A percentile compares a stretch with the other conserved stretches of the same genome.
Evolutionary conservation across 2,113 vertebrate genomes (phyloP).

Genomic region (Pachyramphus minor): DNA sequence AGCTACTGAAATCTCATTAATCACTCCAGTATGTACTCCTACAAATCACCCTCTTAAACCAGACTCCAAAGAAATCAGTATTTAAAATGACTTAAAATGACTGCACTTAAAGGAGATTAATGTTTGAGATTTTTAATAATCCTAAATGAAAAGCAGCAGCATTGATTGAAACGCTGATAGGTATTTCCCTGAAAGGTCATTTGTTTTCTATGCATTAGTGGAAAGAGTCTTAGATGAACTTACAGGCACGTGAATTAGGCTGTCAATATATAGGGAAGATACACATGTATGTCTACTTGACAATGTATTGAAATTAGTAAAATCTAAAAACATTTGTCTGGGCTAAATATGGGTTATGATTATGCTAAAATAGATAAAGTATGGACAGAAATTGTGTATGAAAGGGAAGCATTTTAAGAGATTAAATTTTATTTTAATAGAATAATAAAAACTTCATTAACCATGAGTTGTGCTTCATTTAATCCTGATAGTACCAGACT

Average conservation of each 20-base stretch:
- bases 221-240: not conserved
- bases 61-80: fast-evolving
- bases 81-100: not conserved
- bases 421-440: not conserved
- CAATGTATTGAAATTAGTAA: not conserved
- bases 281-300: not conserved
- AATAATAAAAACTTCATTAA: not conserved
- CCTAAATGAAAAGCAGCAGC: not conserved
- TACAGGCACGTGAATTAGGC: not conserved
- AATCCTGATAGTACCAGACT: not conserved
- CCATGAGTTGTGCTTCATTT: not conserved
- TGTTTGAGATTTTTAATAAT: not conserved
- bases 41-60: not conserved
- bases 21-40: not conserved
- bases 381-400: not conserved
- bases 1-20: not conserved
- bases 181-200: not conserved
- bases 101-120: not conserved
- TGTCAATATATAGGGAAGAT: not conserved
- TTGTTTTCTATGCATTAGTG: not conserved
- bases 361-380: not conserved
- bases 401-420: not conserved
- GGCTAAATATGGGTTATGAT: not conserved
- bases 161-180: not conserved
- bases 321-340: not conserved